Percentiles rank a stretch among this genome's conserved stretches.
These are phyloP conservation scores for Pempheris klunzingeri DNA, from an alignment of 2,797 vertebrate species.

Conservation along the genomic window DNA sequence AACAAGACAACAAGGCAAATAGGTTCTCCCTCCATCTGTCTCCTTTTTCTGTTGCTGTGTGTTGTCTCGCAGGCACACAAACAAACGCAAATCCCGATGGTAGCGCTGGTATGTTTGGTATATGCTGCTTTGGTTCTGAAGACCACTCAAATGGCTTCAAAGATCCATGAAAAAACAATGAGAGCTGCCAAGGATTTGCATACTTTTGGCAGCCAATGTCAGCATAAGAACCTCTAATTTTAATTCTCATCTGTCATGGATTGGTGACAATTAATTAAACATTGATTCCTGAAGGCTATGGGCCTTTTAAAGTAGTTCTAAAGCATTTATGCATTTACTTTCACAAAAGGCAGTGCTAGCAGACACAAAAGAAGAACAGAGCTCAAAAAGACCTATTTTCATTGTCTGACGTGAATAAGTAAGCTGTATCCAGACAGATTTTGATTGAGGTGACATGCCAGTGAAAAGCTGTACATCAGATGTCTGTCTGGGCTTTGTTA, in stretches of 20 bases:
- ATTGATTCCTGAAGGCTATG: constrained; percentile 47
- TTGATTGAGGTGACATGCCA: constrained; percentile 43
- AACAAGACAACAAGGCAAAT: constrained; percentile 18
- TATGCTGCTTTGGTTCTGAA: constrained; percentile 54
- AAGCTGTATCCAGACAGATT: constrained; percentile 38
- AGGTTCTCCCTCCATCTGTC: constrained; percentile 34
- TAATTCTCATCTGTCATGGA: constrained; percentile 64
- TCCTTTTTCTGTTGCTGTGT: constrained; percentile 12
- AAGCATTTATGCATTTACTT: constrained; percentile 37
- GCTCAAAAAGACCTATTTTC: constrained; percentile 20
- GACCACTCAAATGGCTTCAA: constrained; percentile 53
- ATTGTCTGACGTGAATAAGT: constrained; percentile 36
- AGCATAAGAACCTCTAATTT: constrained; percentile 58
- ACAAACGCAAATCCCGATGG: constrained; percentile 9
- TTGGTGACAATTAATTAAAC: constrained; percentile 74
- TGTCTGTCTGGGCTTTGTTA: constrained; percentile 34
- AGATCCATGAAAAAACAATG: constrained; percentile 58
- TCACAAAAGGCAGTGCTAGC: constrained; percentile 9
- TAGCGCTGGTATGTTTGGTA: constrained; percentile 31
- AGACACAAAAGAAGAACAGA: constrained; percentile 18
- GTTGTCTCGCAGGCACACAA: constrained; percentile 18
- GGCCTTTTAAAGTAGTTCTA: constrained; percentile 33
- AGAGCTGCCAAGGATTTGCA: constrained; percentile 43
- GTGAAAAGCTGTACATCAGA: constrained; percentile 45
- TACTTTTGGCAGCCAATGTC: constrained; percentile 45